Evolutionary conservation across 2,113 vertebrate genomes (phyloP), one percentile per base, ranked within the genome.

Genomic region (Pseudopipra pipra): DNA sequence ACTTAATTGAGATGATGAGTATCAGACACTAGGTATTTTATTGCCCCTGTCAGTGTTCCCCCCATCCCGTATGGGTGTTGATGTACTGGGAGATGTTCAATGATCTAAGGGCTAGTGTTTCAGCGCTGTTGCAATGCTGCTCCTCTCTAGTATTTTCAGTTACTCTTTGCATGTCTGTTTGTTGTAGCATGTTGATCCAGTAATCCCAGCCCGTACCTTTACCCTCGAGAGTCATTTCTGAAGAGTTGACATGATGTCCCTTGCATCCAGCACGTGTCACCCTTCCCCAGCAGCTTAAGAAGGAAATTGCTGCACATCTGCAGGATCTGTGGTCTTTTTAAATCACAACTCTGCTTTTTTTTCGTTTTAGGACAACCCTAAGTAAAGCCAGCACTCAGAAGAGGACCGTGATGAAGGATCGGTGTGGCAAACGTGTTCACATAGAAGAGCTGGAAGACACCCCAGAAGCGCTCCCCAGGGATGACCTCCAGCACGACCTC

Each of bases 341-440:
- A 85, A 25, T 51, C 21, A 5, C 5, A 21, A 30, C 12, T 86
- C 37, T 95, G 23, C 33, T 63, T 23, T 35, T 8, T 39, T 37
- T 83, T 55, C 8, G 13, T 87, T 91, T 21, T 51, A 99, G 99
- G 98, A 99, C 99, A 92, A 98, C 90, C 37, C 98, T 99, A 98
- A 98, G 52, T 99, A 99, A 99, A 97, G 98, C 97, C 43, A 98
- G 96, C 70, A 98, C 98, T 24, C 98, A 98, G 98, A 99, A 99
- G 98, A 99, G 98, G 98, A 99, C 98, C n/a, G 99, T 99, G 98
- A 98, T 99, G 98, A 98, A 98, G 98, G 99, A 99, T 68, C 97
- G 76, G 97, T 98, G 95, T 31, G 98, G 98, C 95, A 99, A 98
- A 97, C 98, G 97, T 1, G 97, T 99, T 94, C 98, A 98, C 87